Percentiles rank a stretch among this genome's conserved stretches.
These are phyloP conservation scores for Halcyon badia DNA, from an alignment of 2,797 vertebrate species.

Conservation along the genomic window DNA sequence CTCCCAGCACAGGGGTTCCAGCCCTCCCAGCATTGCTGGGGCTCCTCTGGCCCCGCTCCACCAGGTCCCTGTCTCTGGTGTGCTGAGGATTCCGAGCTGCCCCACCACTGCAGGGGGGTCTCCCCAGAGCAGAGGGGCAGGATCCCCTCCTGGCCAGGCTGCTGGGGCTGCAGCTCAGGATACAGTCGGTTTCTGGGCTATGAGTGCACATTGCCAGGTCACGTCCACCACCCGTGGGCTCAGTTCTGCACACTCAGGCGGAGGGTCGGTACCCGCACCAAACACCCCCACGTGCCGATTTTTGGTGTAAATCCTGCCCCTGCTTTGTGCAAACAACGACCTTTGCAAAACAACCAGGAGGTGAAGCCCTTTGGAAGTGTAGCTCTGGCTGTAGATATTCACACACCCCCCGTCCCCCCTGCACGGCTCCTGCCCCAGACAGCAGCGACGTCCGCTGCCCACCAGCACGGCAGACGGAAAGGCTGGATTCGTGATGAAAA, in stretches of 20 bases:
- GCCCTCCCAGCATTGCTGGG: too few species aligned
- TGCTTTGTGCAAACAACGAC: not conserved
- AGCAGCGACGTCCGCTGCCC: not conserved
- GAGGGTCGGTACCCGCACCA: not conserved
- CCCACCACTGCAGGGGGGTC: too few species aligned
- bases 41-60: too few species aligned
- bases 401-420: not conserved
- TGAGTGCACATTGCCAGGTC: too few species aligned
- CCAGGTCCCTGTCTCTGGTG: too few species aligned
- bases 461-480: not conserved
- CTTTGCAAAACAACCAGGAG: not conserved
- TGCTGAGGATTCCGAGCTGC: too few species aligned
- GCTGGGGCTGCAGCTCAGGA: too few species aligned
- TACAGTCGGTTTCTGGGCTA: too few species aligned
- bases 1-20: too few species aligned
- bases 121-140: too few species aligned
- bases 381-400: not conserved
- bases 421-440: fast-evolving
- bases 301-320: not conserved
- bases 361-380: not conserved
- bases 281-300: fast-evolving
- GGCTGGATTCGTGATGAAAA: not conserved
- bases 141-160: too few species aligned
- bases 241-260: not conserved
- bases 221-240: not conserved